Percentiles rank a stretch among this genome's conserved stretches.
phyloP scores from a whole-genome alignment of 2,113 vertebrate genomes.

The Mustela lutreola region DNA sequence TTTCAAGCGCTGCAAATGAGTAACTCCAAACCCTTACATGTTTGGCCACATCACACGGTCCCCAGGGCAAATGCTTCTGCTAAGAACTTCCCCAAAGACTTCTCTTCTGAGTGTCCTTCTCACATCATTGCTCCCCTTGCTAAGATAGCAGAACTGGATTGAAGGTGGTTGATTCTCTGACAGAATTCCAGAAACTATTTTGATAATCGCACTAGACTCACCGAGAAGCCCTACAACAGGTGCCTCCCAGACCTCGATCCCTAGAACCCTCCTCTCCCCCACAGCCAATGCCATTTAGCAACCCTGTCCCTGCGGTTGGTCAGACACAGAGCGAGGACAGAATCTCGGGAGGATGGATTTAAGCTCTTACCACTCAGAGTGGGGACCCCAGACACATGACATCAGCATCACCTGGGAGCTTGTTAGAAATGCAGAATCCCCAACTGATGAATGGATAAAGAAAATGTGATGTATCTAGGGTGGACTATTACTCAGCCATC shows the following conservation, averaged over 20 bases:
- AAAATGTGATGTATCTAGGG: too few relatives aligned
- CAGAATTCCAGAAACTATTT: neutral
- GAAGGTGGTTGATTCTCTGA: neutral
- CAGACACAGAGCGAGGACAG: neutral
- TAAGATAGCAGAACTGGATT: neutral
- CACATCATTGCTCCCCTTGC: neutral
- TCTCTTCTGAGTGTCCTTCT: neutral
- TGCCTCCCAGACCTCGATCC: too few relatives aligned
- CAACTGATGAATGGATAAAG: neutral
- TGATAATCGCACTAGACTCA: neutral
- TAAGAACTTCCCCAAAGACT: neutral
- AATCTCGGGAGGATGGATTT: neutral
- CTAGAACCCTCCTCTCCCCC: neutral
- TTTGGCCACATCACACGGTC: neutral
- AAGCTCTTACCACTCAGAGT: neutral
- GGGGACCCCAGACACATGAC: neutral
- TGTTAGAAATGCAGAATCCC: neutral
- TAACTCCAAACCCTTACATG: neutral
- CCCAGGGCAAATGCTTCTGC: neutral
- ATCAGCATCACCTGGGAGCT: neutral
- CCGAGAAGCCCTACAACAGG: neutral
- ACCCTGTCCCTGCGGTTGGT: neutral
- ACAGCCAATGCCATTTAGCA: neutral
- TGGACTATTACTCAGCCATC: too few relatives aligned
- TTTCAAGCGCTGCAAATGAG: neutral